A percentile compares a stretch with the other conserved stretches of the same genome.
Evolutionary conservation across 2,888 invertebrate genomes (phyloP).

Genomic region (Trissoscelio sp.): DNA sequence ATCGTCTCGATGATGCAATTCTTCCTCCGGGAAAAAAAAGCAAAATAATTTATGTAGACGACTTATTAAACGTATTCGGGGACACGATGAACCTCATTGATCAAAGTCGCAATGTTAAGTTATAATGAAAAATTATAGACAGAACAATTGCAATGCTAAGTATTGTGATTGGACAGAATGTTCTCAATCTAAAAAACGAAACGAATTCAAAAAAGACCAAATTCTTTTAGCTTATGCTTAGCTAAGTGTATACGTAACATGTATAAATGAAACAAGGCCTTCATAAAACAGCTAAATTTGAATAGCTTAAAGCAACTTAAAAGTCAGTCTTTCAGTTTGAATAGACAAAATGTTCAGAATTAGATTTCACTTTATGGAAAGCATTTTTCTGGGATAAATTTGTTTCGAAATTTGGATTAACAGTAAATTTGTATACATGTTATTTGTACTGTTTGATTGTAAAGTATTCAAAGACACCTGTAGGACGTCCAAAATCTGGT

Average conservation of each 20-base stretch:
- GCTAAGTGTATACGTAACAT: conserved; percentile 41
- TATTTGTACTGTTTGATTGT: conserved; percentile 26
- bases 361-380: conserved; percentile 37
- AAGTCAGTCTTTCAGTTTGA: background rate
- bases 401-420: background rate
- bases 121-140: background rate
- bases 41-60: conserved; percentile 31
- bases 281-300: conserved; percentile 26
- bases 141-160: background rate
- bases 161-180: background rate
- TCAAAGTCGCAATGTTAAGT: background rate
- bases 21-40: background rate
- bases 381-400: conserved; percentile 5
- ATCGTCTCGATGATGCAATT: conserved; percentile 33
- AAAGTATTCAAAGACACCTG: conserved; percentile 21
- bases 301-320: conserved; percentile 3
- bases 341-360: conserved; percentile 15
- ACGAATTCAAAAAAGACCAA: conserved; percentile 6
- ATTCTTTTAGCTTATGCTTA: conserved; percentile 45
- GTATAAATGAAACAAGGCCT: conserved; percentile 40
- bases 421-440: conserved; percentile 21
- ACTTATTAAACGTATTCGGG: conserved; percentile 27
- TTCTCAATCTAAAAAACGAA: too few relatives aligned
- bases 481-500: conserved; percentile 28
- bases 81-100: conserved; percentile 22